Base-by-base conservation (phyloP, 2,888 invertebrate species). In the Meandrusa payeni region DNA sequence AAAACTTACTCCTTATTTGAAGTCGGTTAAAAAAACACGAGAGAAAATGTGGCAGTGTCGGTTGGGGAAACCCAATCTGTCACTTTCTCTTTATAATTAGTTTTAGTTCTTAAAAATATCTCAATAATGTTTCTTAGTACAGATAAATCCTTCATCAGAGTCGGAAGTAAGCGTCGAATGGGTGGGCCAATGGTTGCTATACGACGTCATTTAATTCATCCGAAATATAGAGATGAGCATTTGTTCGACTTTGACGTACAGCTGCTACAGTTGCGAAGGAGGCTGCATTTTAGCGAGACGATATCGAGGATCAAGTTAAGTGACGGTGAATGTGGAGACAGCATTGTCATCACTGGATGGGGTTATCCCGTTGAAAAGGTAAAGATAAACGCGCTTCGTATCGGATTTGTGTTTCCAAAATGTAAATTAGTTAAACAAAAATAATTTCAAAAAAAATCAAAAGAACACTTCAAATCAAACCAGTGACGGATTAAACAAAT, bases 191-290 rank as follows among this genome's bases (percentile, higher is more conserved):
- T 65, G 44, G 47, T 75, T 0, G 56, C 27, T 6, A 53, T 82
- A 0, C 29, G 33, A 0, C 33, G 38, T 0, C 78, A 78, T 33
- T 43, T 69, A 6, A 20, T 74, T 1, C 80, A 82, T 10, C 81
- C 81, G 0, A 45, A 56, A 1, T 81, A 68, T 41, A 50, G 60
- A 3, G 23, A 40, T 0, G 11, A 54, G 0, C 80, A 79, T 40
- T 47, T 45, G 1, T 82, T 77, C 17, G 78, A 80, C 31, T 80
- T 62, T n/a, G 81, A 82, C 27, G 44, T 76, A 0, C 82, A 80
- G 37, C 50, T 82, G 1, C 39, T 81, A 10, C 48, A 50, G 19
- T 29, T 76, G 2, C 34, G 46, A 1, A 54, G 59, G 10, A 43
- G 41, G 0, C 41, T 82, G 1, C 55, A 50, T 1, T 63, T 73